A percentile compares a stretch with the other conserved stretches of the same genome.
Conservation (phyloP, 2,113 vertebrate genomes). For the Astatotilapia flaviijosephi region DNA sequence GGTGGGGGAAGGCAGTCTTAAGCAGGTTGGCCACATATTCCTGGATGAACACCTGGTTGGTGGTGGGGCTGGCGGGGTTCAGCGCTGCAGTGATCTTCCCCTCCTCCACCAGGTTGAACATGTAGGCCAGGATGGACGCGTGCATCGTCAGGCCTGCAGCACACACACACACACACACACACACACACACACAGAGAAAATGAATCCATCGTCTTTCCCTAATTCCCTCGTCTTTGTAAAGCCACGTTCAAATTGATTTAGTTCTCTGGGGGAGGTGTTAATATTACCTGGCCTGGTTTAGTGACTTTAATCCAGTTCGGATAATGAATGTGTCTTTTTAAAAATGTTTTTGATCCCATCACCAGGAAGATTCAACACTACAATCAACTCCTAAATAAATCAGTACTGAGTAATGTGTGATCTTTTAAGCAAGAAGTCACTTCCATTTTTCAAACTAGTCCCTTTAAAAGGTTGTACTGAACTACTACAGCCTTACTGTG, state of each 20-base stretch:
- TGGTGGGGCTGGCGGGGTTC: constrained; percentile 84
- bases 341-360: not conserved
- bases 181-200: not conserved
- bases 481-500: not conserved
- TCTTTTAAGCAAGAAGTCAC: not conserved
- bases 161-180: not conserved
- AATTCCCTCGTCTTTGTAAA: not conserved
- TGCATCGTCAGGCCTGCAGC: constrained; percentile 93
- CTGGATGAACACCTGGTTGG: constrained; percentile 95
- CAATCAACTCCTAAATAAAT: not conserved
- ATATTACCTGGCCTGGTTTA: not conserved
- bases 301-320: not conserved
- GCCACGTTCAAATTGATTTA: not conserved
- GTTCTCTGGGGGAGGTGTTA: not conserved
- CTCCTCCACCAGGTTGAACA: constrained; percentile 99
- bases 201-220: not conserved
- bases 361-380: not conserved
- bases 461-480: not conserved
- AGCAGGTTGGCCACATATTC: constrained; percentile 98
- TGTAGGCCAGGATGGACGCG: constrained; percentile 97
- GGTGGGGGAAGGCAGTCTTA: constrained; percentile 96
- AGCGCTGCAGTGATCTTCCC: constrained; percentile 89
- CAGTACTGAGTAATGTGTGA: not conserved
- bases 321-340: not conserved
- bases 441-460: not conserved